A percentile compares a stretch with the other conserved stretches of the same genome.
These are phyloP conservation scores for Solen grandis DNA, from an alignment of 1,140 invertebrate species.

Conservation along the genomic window DNA sequence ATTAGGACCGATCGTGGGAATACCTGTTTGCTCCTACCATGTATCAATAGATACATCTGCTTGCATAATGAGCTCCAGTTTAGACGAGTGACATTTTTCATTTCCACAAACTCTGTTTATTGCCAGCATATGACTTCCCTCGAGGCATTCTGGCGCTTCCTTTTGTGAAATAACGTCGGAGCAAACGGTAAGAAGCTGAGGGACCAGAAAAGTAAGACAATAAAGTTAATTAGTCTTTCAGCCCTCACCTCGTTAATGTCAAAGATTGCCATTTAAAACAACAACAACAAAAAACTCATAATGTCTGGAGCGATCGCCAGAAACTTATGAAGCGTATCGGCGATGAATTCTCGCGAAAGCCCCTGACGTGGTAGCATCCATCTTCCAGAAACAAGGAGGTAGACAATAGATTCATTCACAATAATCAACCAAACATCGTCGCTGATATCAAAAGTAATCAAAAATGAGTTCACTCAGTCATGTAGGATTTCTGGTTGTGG, in stretches of 20 bases:
- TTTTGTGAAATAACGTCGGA: neutral
- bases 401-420: constrained; percentile 93
- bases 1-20: too few species aligned
- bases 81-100: too few species aligned
- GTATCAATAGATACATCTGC: too few species aligned
- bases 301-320: constrained; percentile 92
- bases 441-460: neutral
- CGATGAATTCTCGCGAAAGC: constrained; percentile 92
- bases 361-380: constrained; percentile 92
- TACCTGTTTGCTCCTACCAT: too few species aligned
- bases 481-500: neutral
- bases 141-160: neutral
- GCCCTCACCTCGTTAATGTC: constrained; percentile 66
- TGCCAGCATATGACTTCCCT: neutral
- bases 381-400: constrained; percentile 91
- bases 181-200: constrained; percentile 89
- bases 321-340: constrained; percentile 89
- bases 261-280: constrained; percentile 94
- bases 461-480: neutral
- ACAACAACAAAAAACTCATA: constrained; percentile 97
- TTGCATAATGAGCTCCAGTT: too few species aligned
- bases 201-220: constrained; percentile 80
- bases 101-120: neutral
- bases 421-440: constrained; percentile 49
- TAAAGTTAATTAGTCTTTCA: constrained; percentile 33